Percentiles rank a stretch among this genome's conserved stretches.
Evolutionary conservation across 2,888 invertebrate genomes (phyloP).

Genomic region (Therioaphis trifolii): DNA sequence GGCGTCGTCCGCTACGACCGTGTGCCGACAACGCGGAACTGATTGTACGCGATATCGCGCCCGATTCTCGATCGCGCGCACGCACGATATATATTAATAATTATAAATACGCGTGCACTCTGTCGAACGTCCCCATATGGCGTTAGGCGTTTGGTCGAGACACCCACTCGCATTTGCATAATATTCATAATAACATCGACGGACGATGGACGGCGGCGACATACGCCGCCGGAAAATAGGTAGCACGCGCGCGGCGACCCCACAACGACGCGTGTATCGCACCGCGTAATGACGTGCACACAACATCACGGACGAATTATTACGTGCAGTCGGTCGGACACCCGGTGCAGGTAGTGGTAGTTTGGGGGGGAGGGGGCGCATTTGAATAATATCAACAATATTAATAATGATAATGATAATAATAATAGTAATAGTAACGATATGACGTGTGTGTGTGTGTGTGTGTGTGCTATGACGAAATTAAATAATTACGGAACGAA

Average conservation of each 20-base stretch:
- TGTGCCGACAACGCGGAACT: neutral
- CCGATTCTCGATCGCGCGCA: too few species aligned
- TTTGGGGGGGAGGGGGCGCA: too few species aligned
- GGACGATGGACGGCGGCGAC: slow-evolving; percentile 5
- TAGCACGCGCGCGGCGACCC: neutral
- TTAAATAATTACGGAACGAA: too few species aligned
- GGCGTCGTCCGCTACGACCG: neutral
- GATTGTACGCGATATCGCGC: slow-evolving; percentile 43
- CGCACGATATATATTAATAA: neutral
- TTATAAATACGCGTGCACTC: too few species aligned
- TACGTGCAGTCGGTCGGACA: slow-evolving; percentile 39
- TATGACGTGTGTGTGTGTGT: neutral
- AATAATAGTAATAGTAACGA: neutral
- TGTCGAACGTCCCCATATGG: slow-evolving; percentile 49
- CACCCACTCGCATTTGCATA: slow-evolving; percentile 59
- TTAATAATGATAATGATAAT: neutral
- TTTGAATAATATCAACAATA: too few species aligned
- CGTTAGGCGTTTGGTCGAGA: neutral
- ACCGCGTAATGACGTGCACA: slow-evolving; percentile 14
- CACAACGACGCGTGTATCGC: too few species aligned
- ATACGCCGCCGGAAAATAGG: slow-evolving; percentile 37
- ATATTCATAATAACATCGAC: too few species aligned
- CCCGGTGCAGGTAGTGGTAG: too few species aligned
- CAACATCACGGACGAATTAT: slow-evolving; percentile 24
- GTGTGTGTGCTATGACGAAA: too few species aligned